Evolutionary conservation across 2,888 invertebrate species (phyloP), one percentile per base, ranked within the genome.

Genomic region (Dolichopus griseipennis): DNA sequence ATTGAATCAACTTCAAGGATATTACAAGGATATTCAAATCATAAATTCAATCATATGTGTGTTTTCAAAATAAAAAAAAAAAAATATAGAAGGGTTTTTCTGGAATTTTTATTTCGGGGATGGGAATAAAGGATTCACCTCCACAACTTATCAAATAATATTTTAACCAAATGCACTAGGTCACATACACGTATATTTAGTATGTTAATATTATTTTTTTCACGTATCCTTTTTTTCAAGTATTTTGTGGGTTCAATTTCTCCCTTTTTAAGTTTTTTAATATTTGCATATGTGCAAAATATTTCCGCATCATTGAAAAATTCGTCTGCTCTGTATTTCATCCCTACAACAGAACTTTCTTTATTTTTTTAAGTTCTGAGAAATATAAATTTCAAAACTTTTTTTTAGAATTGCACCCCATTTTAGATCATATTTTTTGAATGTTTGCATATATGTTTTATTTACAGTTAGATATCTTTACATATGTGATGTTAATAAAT

Each of bases 271-370:
- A n/a, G n/a, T n/a, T n/a, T n/a, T 52, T 18, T 18, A 52, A 52
- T 63, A 63, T 63, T 63, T 63, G 63, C 63, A 63, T 63, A 63
- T 63, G 63, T 63, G 63, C 27, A 63, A 62, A 62, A 22, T 62
- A 9, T 62, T 22, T 62, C 21, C 27, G 27, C 27, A 27, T 15
- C 52, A 52, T 52, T 52, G 52, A 52, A n/a, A 52, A 52, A 18
- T 52, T 52, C n/a, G n/a, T n/a, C 2, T 52, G 27, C 5, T 27
- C 27, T 27, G 2, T 5, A 27, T 27, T 27, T 27, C 5, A 27
- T 27, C 27, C 27, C 5, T 52, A 52, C 18, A 43, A 12, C 15
- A 18, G 9, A 37, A 7, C 9, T 34, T 34, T 34, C 9, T 34
- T 34, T 34, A 34, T n/a, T 34, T 34, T 34, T 34, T 5, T 9